Percentiles rank a stretch among this genome's conserved stretches.
phyloP scores from a whole-genome alignment of 1,140 invertebrate species.

The Helicoverpa armigera region DNA sequence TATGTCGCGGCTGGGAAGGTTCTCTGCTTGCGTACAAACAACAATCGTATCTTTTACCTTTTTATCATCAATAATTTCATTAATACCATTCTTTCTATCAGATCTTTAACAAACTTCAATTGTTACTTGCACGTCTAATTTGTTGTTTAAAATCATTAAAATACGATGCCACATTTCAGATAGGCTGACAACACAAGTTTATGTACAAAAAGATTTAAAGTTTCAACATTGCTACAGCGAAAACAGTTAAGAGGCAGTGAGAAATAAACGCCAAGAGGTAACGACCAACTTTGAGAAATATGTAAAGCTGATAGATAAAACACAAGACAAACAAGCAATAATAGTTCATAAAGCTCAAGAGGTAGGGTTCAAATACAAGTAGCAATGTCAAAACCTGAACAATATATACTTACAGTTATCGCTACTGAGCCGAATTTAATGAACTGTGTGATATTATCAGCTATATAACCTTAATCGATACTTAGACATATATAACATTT shows the following conservation, averaged over 20 bases:
- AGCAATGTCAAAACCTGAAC: slow-evolving; percentile 84
- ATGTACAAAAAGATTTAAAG: slow-evolving; percentile 64
- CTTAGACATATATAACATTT: slow-evolving; percentile 85
- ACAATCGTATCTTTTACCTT: slow-evolving; percentile 45
- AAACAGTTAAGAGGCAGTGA: slow-evolving; percentile 44
- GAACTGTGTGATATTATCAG: slow-evolving; percentile 70
- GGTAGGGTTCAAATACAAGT: slow-evolving; percentile 55
- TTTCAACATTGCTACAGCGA: slow-evolving; percentile 83
- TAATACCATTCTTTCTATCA: slow-evolving; percentile 19
- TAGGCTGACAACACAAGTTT: slow-evolving; percentile 77
- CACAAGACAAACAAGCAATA: slow-evolving; percentile 52
- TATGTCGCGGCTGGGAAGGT: slow-evolving; percentile 72
- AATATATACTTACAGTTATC: slow-evolving; percentile 69
- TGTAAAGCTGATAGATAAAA: slow-evolving; percentile 57
- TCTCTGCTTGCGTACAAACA: slow-evolving; percentile 17
- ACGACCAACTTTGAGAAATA: slow-evolving; percentile 83
- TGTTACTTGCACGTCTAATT: slow-evolving; percentile 17
- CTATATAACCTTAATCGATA: slow-evolving; percentile 73
- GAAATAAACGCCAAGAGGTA: slow-evolving; percentile 49
- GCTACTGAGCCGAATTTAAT: slow-evolving; percentile 74
- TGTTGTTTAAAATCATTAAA: slow-evolving; percentile 36
- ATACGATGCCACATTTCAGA: slow-evolving; percentile 41
- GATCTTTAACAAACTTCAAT: background rate
- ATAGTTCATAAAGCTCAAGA: slow-evolving; percentile 51
- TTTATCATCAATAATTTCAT: slow-evolving; percentile 14